Conservation (phyloP, 2,113 vertebrate genomes). For the Ptychochromis oligacanthus region DNA sequence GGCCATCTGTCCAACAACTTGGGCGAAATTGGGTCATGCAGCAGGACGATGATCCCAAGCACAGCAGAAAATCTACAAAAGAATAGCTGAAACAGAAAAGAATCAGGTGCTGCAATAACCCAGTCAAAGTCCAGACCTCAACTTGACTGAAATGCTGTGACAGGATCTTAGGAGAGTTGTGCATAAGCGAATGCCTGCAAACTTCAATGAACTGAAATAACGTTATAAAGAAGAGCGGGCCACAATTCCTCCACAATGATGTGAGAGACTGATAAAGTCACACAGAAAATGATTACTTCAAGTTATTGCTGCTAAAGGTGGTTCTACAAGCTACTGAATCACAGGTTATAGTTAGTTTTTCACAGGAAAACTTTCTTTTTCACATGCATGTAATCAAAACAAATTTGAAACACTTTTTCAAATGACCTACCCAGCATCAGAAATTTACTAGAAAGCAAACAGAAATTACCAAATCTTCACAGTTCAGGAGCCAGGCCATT, state of each 20-base stretch:
- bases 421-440: not conserved
- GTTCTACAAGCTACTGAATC: not conserved
- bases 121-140: not conserved
- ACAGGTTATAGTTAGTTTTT: not conserved
- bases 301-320: not conserved
- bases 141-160: not conserved
- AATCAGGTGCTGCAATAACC: not conserved
- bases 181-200: not conserved
- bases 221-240: not conserved
- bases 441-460: not conserved
- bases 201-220: not conserved
- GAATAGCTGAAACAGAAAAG: not conserved
- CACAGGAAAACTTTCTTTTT: not conserved
- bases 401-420: not conserved
- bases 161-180: no score
- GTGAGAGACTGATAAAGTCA: not conserved
- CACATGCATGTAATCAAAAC: no score
- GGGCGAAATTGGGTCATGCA: not conserved
- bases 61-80: not conserved
- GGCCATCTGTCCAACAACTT: not conserved
- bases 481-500: not conserved
- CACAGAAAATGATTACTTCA: not conserved
- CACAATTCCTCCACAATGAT: not conserved
- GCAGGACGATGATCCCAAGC: no score
- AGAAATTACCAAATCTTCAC: not conserved